Percentiles rank a stretch among this genome's conserved stretches.
Conservation (phyloP, 2,888 invertebrate species). For the Teleiodes luculella region DNA sequence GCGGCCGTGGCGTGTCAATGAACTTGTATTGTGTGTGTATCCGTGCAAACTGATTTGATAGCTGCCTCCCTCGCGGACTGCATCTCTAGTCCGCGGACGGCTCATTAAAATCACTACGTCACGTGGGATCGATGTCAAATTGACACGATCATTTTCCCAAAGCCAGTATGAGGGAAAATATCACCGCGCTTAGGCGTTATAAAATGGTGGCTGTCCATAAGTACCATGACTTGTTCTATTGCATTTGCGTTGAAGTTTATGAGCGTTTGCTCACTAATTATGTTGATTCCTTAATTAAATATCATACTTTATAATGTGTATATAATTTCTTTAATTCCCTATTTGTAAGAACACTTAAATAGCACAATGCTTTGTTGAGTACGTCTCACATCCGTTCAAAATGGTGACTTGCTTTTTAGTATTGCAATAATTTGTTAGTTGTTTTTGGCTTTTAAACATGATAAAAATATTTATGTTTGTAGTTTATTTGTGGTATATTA, state of each 20-base stretch:
- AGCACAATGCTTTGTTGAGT: constrained; percentile 67
- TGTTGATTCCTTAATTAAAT: constrained; percentile 42
- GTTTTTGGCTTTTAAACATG: constrained; percentile 21
- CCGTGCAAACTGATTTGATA: constrained; percentile 81
- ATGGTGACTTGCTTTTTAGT: constrained; percentile 80
- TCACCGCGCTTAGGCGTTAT: constrained; percentile 76
- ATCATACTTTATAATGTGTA: constrained; percentile 38
- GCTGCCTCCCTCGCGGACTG: constrained; percentile 82
- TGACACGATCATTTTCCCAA: constrained; percentile 78
- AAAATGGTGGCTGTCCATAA: constrained; percentile 77
- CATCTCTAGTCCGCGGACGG: constrained; percentile 81
- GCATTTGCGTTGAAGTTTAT: constrained; percentile 53
- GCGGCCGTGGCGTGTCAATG: constrained; percentile 80
- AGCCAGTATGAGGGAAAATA: constrained; percentile 75
- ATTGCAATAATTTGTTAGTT: constrained; percentile 24
- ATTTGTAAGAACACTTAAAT: constrained; percentile 39
- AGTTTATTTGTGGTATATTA: not conserved
- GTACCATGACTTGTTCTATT: constrained; percentile 61
- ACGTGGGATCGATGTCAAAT: constrained; percentile 86
- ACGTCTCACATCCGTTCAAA: constrained; percentile 80
- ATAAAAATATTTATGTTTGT: constrained; percentile 26
- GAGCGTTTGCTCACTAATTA: constrained; percentile 35
- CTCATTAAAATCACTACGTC: constrained; percentile 85
- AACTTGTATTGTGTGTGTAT: constrained; percentile 80
- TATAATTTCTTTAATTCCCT: constrained; percentile 45